Evolutionary conservation across 2,888 invertebrate species (phyloP).

Genomic region (Coelinius sp.): DNA sequence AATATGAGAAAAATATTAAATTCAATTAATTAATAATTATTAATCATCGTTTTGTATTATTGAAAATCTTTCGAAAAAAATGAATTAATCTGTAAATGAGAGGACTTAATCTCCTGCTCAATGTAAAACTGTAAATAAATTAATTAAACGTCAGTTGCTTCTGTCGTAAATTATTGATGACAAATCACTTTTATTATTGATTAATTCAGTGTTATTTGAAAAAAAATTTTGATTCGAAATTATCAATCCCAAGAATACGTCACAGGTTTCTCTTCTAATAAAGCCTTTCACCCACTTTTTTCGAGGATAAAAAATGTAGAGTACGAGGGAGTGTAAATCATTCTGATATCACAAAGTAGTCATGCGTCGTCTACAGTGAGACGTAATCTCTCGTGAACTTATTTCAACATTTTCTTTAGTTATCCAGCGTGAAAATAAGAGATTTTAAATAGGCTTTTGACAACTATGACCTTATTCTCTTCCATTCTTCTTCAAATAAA

Average conservation of each 20-base stretch:
- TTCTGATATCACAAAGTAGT: conserved; percentile 8
- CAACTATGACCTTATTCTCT: not conserved
- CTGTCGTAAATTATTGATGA: conserved; percentile 45
- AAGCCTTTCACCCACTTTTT: not conserved
- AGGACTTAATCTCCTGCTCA: conserved; percentile 43
- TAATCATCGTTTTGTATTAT: conserved; percentile 22
- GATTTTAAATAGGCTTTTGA: not conserved
- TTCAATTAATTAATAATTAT: not conserved
- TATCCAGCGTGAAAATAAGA: not conserved
- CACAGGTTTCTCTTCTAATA: not conserved
- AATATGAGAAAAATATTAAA: conserved; percentile 25
- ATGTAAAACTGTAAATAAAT: conserved; percentile 43
- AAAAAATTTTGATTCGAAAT: not conserved
- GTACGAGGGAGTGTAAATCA: not conserved
- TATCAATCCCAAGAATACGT: no score
- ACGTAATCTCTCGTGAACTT: conserved; percentile 3
- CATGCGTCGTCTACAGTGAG: not conserved
- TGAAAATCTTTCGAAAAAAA: conserved; percentile 26
- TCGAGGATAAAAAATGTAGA: not conserved
- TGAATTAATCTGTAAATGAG: conserved; percentile 25
- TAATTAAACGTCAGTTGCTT: conserved; percentile 30
- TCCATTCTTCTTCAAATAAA: conserved; percentile 3
- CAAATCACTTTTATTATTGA: conserved; percentile 25
- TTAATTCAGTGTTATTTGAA: not conserved
- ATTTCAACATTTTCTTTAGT: conserved; percentile 16